These are phyloP conservation scores for Fukomys damarensis DNA, from an alignment of 2,113 vertebrate genomes.

Conservation along the genomic window DNA sequence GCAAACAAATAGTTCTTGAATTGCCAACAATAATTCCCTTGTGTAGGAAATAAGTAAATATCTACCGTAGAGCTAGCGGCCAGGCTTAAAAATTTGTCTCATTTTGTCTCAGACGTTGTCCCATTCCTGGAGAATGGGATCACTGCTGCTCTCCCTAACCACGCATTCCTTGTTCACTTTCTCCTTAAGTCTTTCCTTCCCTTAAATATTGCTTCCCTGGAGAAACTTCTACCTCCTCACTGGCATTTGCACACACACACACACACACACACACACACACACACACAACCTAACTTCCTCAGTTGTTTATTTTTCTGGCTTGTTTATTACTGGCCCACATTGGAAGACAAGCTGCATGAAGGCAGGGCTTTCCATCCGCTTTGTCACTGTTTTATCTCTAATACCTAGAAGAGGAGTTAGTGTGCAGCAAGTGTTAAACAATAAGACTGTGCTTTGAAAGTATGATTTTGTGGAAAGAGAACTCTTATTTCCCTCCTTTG, in stretches of 20 bases:
- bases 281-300: not conserved
- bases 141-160: not conserved
- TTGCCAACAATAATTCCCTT: not conserved
- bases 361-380: not conserved
- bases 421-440: not conserved
- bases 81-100: not conserved
- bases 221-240: not conserved
- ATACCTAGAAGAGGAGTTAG: not conserved
- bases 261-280: not conserved
- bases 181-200: not conserved
- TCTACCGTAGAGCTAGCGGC: too few species aligned
- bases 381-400: not conserved
- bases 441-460: not conserved
- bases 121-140: not conserved
- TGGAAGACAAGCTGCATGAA: not conserved
- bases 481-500: not conserved
- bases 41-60: not conserved
- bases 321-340: not conserved
- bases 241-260: not conserved
- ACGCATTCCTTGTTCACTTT: accelerated
- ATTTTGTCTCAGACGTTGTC: too few species aligned
- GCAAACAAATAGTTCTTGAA: not conserved
- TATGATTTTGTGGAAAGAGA: not conserved
- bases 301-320: not conserved
- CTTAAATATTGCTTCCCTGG: not conserved